phyloP scores from a whole-genome alignment of 2,113 vertebrate genomes.

The Rattus norvegicus region DNA sequence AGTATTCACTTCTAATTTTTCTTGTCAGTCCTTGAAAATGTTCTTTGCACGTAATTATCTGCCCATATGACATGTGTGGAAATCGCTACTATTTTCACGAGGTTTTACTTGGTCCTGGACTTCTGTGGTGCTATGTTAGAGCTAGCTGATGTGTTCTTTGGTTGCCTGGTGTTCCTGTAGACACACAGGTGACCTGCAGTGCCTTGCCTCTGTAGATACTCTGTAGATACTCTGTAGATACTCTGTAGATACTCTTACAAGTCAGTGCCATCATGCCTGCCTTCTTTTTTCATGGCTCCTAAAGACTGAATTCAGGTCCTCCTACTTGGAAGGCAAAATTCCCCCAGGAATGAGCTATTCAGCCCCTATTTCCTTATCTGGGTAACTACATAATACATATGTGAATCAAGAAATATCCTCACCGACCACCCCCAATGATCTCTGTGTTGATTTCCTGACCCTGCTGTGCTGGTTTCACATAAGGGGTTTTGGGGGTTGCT shows the following conservation, averaged over 20 bases:
- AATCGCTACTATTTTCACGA: neutral
- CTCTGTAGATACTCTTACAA: neutral
- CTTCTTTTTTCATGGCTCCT: neutral
- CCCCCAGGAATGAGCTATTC: neutral
- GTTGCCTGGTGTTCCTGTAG: neutral
- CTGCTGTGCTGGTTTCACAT: neutral
- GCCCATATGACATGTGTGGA: too few relatives aligned
- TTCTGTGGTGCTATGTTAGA: accelerated
- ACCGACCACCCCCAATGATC: neutral
- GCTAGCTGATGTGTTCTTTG: neutral
- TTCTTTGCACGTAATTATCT: neutral
- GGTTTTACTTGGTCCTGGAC: neutral
- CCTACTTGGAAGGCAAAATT: too few relatives aligned
- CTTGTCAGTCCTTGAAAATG: neutral
- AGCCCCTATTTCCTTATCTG: neutral
- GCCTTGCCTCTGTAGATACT: neutral
- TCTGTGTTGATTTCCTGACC: neutral
- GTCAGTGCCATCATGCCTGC: neutral
- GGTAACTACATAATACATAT: neutral
- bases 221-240: neutral
- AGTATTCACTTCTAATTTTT: neutral
- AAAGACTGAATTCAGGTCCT: too few relatives aligned
- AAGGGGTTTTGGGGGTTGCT: too few relatives aligned
- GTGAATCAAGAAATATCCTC: neutral
- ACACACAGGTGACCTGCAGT: neutral